Percentiles rank a stretch among this genome's conserved stretches.
Evolutionary conservation across 2,113 vertebrate species (phyloP).

Genomic region (Brachionichthys hirsutus): DNA sequence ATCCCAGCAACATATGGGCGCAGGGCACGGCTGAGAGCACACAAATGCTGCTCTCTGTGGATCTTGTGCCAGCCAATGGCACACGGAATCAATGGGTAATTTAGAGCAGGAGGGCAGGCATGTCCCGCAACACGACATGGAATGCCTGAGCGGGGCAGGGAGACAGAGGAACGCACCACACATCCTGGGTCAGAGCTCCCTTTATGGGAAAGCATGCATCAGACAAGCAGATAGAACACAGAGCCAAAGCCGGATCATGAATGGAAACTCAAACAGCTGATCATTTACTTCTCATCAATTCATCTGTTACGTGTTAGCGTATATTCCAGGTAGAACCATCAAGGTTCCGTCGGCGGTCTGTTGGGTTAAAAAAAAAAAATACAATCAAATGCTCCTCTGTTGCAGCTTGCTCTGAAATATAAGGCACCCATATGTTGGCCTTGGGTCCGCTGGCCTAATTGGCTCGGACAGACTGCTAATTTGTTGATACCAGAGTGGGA

Average conservation of each 20-base stretch:
- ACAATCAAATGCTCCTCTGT: constrained; percentile 24
- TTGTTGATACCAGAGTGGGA: constrained; percentile 90
- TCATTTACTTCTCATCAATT: too few species aligned
- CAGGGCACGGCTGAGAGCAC: constrained; percentile 79
- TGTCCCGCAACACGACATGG: constrained; percentile 56
- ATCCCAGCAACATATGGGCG: constrained; percentile 83
- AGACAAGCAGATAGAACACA: constrained; percentile 22
- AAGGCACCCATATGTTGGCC: constrained; percentile 73
- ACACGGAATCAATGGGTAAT: constrained; percentile 78
- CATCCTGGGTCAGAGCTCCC: constrained; percentile 30
- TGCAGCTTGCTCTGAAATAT: constrained; percentile 40
- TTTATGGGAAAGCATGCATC: constrained; percentile 12
- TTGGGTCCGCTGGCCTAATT: constrained; percentile 80
- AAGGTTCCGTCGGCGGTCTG: constrained; percentile 38
- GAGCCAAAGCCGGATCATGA: not conserved
- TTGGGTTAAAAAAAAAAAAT: constrained; percentile 28
- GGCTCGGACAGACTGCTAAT: constrained; percentile 88
- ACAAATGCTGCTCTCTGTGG: constrained; percentile 76
- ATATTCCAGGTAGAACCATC: constrained; percentile 10
- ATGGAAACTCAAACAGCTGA: too few species aligned
- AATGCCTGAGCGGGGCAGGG: constrained; percentile 43
- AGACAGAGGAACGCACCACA: constrained; percentile 43
- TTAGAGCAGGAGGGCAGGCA: constrained; percentile 74
- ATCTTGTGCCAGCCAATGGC: constrained; percentile 77
- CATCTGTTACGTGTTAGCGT: not conserved